A percentile compares a stretch with the other conserved stretches of the same genome.
These are phyloP conservation scores for Hemitrygon akajei DNA, from an alignment of 2,797 vertebrate species.

Conservation along the genomic window DNA sequence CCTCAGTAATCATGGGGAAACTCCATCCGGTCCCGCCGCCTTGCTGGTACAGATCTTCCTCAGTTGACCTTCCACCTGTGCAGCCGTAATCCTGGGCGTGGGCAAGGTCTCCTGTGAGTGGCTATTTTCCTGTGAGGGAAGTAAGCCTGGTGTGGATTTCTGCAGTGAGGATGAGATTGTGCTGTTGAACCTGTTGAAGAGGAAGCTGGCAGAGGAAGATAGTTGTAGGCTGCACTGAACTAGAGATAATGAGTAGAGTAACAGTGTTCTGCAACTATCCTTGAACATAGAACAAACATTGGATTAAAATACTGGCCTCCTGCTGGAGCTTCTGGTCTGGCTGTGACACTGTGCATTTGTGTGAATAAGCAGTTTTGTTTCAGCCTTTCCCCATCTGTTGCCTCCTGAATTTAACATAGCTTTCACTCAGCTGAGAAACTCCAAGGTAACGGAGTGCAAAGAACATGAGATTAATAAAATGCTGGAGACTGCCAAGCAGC, in stretches of 20 bases:
- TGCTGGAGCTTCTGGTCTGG: neutral
- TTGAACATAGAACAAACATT: neutral
- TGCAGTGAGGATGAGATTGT: too few species aligned
- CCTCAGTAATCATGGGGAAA: too few species aligned
- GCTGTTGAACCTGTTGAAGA: too few species aligned
- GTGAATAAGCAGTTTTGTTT: neutral
- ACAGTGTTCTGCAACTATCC: neutral
- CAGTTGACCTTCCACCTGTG: too few species aligned
- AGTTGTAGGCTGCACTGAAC: too few species aligned
- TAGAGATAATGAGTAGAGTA: neutral
- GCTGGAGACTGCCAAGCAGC: neutral
- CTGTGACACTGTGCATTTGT: neutral
- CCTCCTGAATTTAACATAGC: neutral
- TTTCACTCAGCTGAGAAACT: neutral
- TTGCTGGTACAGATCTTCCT: too few species aligned
- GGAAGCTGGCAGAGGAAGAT: neutral
- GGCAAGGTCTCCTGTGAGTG: too few species aligned
- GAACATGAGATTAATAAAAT: slow-evolving; percentile 18
- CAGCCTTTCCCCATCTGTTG: neutral
- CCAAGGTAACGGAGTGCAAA: neutral
- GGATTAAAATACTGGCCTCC: neutral
- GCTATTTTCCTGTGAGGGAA: too few species aligned
- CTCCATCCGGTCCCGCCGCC: too few species aligned
- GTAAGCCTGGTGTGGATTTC: too few species aligned
- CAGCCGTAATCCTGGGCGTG: too few species aligned